Percentiles rank a stretch among this genome's conserved stretches.
Conservation (phyloP, 1,140 invertebrate genomes). For the Trachymyrmex septentrionalis region DNA sequence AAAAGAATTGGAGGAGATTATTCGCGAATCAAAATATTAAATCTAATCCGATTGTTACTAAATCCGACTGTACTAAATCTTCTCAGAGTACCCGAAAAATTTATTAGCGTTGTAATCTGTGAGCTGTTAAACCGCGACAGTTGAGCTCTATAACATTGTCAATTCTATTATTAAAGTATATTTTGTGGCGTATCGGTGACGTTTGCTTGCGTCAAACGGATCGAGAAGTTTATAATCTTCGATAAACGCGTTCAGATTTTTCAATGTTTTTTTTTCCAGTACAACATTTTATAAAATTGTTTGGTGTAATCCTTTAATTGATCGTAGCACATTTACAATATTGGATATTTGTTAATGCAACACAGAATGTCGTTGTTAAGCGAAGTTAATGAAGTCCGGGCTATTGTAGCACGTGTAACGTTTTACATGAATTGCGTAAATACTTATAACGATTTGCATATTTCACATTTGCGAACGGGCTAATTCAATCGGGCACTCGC, state of each 20-base stretch:
- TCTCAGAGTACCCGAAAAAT: background rate
- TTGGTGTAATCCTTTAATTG: background rate
- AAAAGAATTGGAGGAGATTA: background rate
- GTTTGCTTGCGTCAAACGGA: slow-evolving; percentile 1
- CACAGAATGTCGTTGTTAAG: background rate
- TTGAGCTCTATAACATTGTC: background rate
- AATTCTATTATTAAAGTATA: background rate
- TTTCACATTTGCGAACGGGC: slow-evolving; percentile 29
- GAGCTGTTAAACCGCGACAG: background rate
- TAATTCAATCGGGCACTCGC: slow-evolving; percentile 42
- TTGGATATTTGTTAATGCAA: background rate
- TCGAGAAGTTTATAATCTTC: background rate
- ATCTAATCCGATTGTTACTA: background rate
- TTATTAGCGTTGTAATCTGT: slow-evolving; percentile 1
- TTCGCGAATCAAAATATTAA: slow-evolving; percentile 3
- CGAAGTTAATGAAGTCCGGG: background rate
- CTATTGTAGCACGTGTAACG: slow-evolving; percentile 18
- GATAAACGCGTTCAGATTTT: background rate
- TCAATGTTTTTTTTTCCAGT: background rate
- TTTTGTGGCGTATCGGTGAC: background rate
- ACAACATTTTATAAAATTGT: background rate
- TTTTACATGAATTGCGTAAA: slow-evolving; percentile 36
- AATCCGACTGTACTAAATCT: background rate
- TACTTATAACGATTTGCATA: slow-evolving; percentile 36
- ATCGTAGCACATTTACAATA: background rate